phyloP scores from a whole-genome alignment of 2,888 invertebrate genomes.

The Erpobdella octoculata region DNA sequence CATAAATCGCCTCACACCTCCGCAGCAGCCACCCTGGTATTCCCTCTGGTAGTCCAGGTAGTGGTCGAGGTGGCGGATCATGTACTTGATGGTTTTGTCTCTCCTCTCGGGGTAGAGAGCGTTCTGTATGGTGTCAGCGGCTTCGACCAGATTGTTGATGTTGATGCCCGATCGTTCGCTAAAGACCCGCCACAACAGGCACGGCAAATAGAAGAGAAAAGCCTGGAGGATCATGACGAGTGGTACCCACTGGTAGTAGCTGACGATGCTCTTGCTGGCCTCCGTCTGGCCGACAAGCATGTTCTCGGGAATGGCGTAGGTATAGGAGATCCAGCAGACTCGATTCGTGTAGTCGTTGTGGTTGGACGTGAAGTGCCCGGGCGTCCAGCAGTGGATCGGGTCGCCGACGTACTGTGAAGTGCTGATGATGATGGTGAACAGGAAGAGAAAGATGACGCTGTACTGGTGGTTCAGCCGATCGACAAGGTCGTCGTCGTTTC shows the following conservation, averaged over 20 bases:
- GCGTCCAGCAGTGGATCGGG: constrained; percentile 53
- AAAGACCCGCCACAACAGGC: constrained; percentile 36
- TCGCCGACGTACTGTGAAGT: constrained; percentile 52
- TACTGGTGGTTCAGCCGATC: constrained; percentile 38
- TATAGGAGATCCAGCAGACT: constrained; percentile 41
- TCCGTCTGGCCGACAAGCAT: constrained; percentile 31
- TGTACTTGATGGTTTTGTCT: constrained; percentile 53
- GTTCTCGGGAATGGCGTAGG: constrained; percentile 36
- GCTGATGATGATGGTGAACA: constrained; percentile 50
- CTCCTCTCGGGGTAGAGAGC: constrained; percentile 53
- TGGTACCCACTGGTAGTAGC: constrained; percentile 51
- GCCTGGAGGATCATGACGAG: constrained; percentile 53
- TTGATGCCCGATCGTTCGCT: constrained; percentile 50
- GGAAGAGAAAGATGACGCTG: constrained; percentile 49
- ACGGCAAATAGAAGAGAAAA: constrained; percentile 54
- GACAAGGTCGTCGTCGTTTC: constrained; percentile 31
- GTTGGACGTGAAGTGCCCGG: constrained; percentile 38
- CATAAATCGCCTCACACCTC: constrained; percentile 47
- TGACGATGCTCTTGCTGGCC: constrained; percentile 33
- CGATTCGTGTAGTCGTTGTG: constrained; percentile 39
- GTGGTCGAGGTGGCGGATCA: constrained; percentile 55
- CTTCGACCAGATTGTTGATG: constrained; percentile 50
- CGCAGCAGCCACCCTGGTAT: constrained; percentile 50
- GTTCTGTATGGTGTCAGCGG: constrained; percentile 45
- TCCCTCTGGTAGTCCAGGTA: constrained; percentile 51